phyloP scores from a whole-genome alignment of 2,797 vertebrate species.

The Lepidocolaptes lacrymiger region DNA sequence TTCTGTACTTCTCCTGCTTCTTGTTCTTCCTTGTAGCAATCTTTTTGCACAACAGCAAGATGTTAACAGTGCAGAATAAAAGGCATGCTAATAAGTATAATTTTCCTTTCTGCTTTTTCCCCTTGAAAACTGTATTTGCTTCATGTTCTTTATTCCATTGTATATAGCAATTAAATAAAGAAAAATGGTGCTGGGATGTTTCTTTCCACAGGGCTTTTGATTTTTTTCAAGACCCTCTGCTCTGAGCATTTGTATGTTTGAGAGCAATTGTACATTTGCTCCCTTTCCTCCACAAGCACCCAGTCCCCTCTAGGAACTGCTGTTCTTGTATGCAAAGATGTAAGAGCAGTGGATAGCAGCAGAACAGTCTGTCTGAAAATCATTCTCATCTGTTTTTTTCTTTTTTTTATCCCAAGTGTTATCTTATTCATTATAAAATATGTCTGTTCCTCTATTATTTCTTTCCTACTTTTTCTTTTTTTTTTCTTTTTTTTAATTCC shows the following conservation, averaged over 20 bases:
- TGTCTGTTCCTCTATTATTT: background rate
- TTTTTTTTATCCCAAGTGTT: background rate
- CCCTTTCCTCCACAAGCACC: background rate
- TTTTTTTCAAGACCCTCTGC: background rate
- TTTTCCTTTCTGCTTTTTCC: background rate
- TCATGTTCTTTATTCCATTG: background rate
- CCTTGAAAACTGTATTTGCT: background rate
- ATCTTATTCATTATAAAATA: constrained; percentile 10
- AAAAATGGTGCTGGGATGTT: background rate
- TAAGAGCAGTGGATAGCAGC: background rate
- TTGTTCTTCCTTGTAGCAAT: constrained; percentile 11
- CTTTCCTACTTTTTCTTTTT: background rate
- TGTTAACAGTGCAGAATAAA: constrained; percentile 7
- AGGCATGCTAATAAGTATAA: background rate
- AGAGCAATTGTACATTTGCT: background rate
- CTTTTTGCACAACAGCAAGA: background rate
- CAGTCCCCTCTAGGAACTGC: background rate
- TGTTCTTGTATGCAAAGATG: constrained; percentile 3
- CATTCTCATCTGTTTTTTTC: background rate
- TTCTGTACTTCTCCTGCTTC: background rate
- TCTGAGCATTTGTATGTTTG: background rate
- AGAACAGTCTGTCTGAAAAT: constrained; percentile 4
- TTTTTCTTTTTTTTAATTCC: background rate
- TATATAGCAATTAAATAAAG: background rate
- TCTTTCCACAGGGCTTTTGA: background rate